These are phyloP conservation scores for Abrostola tripartita DNA, from an alignment of 2,888 invertebrate species.

Conservation along the genomic window DNA sequence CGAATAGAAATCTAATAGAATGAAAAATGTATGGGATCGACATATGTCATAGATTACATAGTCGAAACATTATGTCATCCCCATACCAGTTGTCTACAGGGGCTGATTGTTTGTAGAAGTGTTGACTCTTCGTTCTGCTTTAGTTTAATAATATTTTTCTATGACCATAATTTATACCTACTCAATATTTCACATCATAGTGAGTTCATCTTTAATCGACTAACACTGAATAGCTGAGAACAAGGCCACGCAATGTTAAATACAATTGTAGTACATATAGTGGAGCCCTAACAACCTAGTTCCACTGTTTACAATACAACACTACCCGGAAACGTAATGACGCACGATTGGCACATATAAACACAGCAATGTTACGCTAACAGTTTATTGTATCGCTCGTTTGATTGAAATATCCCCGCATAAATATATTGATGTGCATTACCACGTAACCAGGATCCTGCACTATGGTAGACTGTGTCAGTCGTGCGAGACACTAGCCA, in stretches of 20 bases:
- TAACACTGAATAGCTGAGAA: background rate
- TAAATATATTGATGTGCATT: constrained; percentile 45
- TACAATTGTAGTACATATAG: constrained; percentile 9
- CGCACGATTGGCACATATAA: constrained; percentile 35
- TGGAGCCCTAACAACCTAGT: constrained; percentile 31
- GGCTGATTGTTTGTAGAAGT: no score
- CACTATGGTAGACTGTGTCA: background rate
- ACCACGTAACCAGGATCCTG: constrained; percentile 16
- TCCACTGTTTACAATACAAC: constrained; percentile 39
- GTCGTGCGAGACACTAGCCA: background rate
- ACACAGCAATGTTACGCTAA: constrained; percentile 36
- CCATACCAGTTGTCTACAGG: no score
- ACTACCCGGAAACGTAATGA: constrained; percentile 37
- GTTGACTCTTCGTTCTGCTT: no score
- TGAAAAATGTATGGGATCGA: no score
- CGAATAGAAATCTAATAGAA: no score
- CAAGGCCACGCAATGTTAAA: background rate
- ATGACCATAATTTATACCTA: no score
- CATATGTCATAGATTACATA: no score
- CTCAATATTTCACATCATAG: no score
- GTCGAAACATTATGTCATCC: no score
- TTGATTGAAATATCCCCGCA: constrained; percentile 30
- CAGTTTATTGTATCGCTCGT: constrained; percentile 36
- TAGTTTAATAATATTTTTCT: no score
- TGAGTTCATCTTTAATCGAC: no score